These are phyloP conservation scores for Gryon sp. DNA, from an alignment of 1,140 invertebrate species.

Conservation along the genomic window DNA sequence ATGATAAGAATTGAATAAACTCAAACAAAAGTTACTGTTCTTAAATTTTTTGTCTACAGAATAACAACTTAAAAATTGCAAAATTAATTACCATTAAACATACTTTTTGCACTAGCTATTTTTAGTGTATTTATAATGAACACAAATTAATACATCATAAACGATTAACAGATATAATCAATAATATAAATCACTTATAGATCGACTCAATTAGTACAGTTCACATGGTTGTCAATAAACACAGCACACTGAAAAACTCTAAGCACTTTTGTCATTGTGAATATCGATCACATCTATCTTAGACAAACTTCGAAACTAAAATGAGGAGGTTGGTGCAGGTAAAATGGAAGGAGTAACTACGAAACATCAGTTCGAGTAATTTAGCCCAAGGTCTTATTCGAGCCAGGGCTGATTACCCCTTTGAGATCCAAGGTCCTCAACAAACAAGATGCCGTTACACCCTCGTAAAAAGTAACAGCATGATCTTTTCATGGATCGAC, in stretches of 20 bases:
- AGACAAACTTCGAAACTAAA: constrained; percentile 75
- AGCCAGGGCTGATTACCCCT: constrained; percentile 79
- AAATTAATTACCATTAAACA: no score
- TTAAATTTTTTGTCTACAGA: no score
- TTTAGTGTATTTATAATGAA: no score
- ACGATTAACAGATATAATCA: no score
- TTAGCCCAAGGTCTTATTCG: constrained; percentile 70
- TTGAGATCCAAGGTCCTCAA: constrained; percentile 75
- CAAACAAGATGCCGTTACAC: constrained; percentile 54
- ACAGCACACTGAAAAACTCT: neutral
- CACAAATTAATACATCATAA: no score
- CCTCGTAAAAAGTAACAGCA: constrained; percentile 70
- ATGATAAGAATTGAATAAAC: no score
- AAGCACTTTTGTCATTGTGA: neutral
- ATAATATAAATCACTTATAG: neutral
- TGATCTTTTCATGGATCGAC: constrained; percentile 60
- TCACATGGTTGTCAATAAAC: no score
- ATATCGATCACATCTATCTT: constrained; percentile 67
- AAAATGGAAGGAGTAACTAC: constrained; percentile 47
- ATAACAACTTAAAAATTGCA: no score
- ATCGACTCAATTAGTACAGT: no score
- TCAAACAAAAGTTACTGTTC: no score
- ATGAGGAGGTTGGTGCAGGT: constrained; percentile 70
- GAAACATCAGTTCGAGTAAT: constrained; percentile 55
- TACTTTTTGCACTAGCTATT: no score